Base-by-base conservation (phyloP, 64 coral and sea anemone species). In the Actinia tenebrosa region DNA sequence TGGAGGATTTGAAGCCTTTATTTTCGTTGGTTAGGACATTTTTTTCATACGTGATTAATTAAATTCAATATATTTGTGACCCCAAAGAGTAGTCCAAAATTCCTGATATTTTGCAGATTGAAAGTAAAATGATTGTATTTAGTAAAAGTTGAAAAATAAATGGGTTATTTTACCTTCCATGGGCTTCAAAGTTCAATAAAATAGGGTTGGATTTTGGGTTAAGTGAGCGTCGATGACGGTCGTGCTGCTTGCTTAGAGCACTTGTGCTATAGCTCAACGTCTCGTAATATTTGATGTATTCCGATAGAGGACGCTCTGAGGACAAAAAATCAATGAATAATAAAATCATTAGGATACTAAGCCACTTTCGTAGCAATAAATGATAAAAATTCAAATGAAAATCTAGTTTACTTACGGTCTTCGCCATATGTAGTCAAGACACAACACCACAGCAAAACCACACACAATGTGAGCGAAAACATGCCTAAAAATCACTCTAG, bases 231-330 rank as follows among this genome's bases (percentile, higher is more conserved):
- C 88, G 89, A 45, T 62, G 88, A 26, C 94, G 90, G 62, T 86
- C 83, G 42, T 95, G 94, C 87, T 95, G 90, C 11, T 85, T 26
- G 60, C 64, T 77, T 66, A 95, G 62, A 14, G 62, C 46, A 55
- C 77, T 53, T 9, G 90, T 71, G 45, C 92, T 89, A 69, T 95
- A 95, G 86, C 84, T 89, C 16, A 95, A 64, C 10, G 94, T 95
- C 46, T 95, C 94, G n/a, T 84, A 92, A 71, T 89, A 84, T 53
- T 89, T 87, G 53, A 95, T 92, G 61, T 84, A 95, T 7, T 95
- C 91, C 77, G 90, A 88, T 59, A 95, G 82, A 47, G 87, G 87
- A 16, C 94, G 90, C 62, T 84, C 89, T 91, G 22, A 44, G 56
- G 85, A 91, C 84, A 3, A 22, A 13, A 91, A 91, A 86, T 47